Base-by-base conservation (phyloP, 2,113 vertebrate genomes). In the Cryptoleucopteryx plumbea region DNA sequence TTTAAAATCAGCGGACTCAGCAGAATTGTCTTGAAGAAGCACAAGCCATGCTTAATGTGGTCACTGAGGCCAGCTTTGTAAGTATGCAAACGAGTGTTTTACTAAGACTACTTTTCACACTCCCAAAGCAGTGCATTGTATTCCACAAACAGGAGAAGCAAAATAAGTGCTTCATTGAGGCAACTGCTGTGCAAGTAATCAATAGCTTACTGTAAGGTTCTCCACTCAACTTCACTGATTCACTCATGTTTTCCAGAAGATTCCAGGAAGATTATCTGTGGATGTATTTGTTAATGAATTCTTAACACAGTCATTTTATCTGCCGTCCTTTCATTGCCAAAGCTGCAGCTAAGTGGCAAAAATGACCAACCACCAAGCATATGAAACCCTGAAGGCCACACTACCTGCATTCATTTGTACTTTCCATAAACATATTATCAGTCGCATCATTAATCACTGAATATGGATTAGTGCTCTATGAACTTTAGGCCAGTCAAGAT, bases 11-110 rank as follows among this genome's bases (percentile, higher is more conserved):
- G 43, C n/a, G 7, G 88, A 91, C 59, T 77, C 68, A 86, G 15
- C 15, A 97, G 40, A 89, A 93, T n/a, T 70, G 53, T 31, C 65
- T 40, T 89, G 55, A 94, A 89, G 66, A 72, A 80, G 70, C 38
- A 80, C 34, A 52, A 59, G 5, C 10, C 16, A 67, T 63, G 27
- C 88, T 86, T 86, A 79, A 84, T 52, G 42, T 27, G 8, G 73
- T 65, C 86, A 96, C 75, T 83, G 70, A 92, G n/a, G 58, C 36
- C 88, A 96, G 67, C 65, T 96, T 88, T 40, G 17, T 77, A 85
- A 80, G 91, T 52, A 85, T 0, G 25, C 10, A 75, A 68, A 52
- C 1, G 0, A 61, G 20, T 10, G 10, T 68, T 88, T 82, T 38
- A 85, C 36, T 42, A 65, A 80, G 53, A 52, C 40, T 43, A 48